Base-by-base conservation (phyloP, 1,140 invertebrate species). In the Pomacea maculata region DNA sequence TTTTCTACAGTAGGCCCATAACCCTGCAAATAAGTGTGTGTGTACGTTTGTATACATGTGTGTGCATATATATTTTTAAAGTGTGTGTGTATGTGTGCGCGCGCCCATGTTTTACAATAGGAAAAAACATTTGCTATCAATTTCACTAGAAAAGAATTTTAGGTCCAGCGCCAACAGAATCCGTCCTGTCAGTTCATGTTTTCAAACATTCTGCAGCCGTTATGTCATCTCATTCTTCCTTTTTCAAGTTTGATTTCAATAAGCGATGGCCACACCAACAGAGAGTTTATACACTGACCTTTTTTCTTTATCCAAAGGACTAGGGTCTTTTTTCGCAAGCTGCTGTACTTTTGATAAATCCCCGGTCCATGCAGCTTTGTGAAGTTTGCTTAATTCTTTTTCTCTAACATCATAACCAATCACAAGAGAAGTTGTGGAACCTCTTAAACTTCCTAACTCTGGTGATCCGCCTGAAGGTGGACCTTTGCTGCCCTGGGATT, bases 281-380 rank as follows among this genome's bases (percentile, higher is more conserved):
- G 12, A 54, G 10, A 1, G 29, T 34, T 54, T 55, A 52, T n/a
- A 25, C n/a, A 19, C 75, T 74, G 80, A 89, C 88, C 88, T 87
- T 78, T 88, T 87, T 78, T 89, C 87, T 81, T 89, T 89, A 79
- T 89, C 88, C 61, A 89, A 78, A 25, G 86, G 82, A 67, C 85
- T 87, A 11, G 84, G 80, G 72, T 89, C 88, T 77, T 88, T 89
- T 71, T 86, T 89, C 8, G 87, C 88, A 45, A 89, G 82, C 68
- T 86, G 85, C 77, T 88, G 86, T 19, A 89, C 88, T 86, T 89
- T 89, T 15, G 71, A 82, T 64, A 87, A 72, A 80, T 89, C 86
- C 6, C 86, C 87, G 21, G 75, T 81, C 88, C 88, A 89, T 52
- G 86, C 87, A 71, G 88, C 88, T 80, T 89, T 89, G 79, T 89